phyloP scores from a whole-genome alignment of 1,140 invertebrate genomes.

The Cyclargus thomasi region DNA sequence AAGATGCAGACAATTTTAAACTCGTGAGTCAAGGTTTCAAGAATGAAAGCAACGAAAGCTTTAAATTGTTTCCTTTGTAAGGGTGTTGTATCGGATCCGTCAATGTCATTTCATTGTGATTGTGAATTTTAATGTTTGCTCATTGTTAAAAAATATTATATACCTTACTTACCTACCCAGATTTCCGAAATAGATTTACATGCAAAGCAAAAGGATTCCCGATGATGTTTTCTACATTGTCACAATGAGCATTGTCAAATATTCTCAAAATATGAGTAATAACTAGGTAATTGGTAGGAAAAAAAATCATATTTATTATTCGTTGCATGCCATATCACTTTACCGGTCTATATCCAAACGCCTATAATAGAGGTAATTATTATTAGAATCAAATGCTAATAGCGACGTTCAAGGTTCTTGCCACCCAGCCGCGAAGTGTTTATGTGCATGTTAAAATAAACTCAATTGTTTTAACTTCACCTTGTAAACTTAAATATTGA shows the following conservation, averaged over 20 bases:
- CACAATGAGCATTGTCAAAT: too few relatives aligned
- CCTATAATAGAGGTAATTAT: neutral
- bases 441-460: constrained; percentile 1
- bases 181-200: too few relatives aligned
- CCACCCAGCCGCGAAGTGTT: neutral
- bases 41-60: neutral
- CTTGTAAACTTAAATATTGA: neutral
- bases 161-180: too few relatives aligned
- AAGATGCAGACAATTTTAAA: constrained; percentile 10
- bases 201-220: too few relatives aligned
- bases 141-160: too few relatives aligned
- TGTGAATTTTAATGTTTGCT: too few relatives aligned
- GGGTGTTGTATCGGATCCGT: neutral
- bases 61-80: neutral
- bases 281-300: too few relatives aligned
- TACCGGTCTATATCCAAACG: neutral
- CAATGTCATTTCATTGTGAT: neutral
- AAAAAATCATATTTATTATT: neutral
- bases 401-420: neutral
- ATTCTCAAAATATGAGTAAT: too few relatives aligned
- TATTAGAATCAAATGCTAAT: neutral
- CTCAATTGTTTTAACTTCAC: neutral
- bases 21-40: constrained; percentile 4
- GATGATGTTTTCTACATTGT: too few relatives aligned
- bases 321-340: neutral